Percentiles rank a stretch among this genome's conserved stretches.
These are phyloP conservation scores for Odontomachus brunneus DNA, from an alignment of 1,140 invertebrate species.

Conservation along the genomic window DNA sequence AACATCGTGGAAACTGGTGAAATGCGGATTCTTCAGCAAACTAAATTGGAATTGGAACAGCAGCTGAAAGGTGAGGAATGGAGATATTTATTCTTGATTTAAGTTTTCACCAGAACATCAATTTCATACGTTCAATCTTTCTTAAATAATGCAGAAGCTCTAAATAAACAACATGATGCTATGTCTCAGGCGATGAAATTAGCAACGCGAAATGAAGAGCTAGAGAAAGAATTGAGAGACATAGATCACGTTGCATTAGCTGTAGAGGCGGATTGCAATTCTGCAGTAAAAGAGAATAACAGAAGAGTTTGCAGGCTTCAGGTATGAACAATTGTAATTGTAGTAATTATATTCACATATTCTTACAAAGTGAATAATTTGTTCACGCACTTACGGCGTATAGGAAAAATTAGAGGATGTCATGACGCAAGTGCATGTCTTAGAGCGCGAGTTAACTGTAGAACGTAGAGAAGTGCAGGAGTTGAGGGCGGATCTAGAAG, in stretches of 20 bases:
- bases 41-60: conserved; percentile 86
- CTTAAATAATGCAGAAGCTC: conserved; percentile 81
- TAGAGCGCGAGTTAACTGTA: conserved; percentile 84
- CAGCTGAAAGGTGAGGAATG: conserved; percentile 85
- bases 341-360: not conserved
- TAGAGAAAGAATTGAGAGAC: conserved; percentile 89
- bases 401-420: conserved; percentile 85
- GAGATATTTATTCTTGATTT: not conserved
- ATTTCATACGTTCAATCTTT: not conserved
- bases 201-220: conserved; percentile 88
- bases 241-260: conserved; percentile 89
- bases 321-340: conserved; percentile 68
- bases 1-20: conserved; percentile 79
- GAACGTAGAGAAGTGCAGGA: conserved; percentile 84
- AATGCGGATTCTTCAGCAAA: conserved; percentile 85
- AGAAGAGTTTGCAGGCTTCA: conserved; percentile 80
- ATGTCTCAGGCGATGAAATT: conserved; percentile 89
- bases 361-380: conserved; percentile 38
- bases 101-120: not conserved
- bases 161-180: conserved; percentile 90
- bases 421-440: conserved; percentile 82
- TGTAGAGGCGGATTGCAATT: conserved; percentile 88
- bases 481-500: conserved; percentile 85
- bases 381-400: conserved; percentile 61
- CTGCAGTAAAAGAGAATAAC: conserved; percentile 83